A percentile compares a stretch with the other conserved stretches of the same genome.
Evolutionary conservation across 2,113 vertebrate genomes (phyloP).

Genomic region (Brienomyrus brachyistius): DNA sequence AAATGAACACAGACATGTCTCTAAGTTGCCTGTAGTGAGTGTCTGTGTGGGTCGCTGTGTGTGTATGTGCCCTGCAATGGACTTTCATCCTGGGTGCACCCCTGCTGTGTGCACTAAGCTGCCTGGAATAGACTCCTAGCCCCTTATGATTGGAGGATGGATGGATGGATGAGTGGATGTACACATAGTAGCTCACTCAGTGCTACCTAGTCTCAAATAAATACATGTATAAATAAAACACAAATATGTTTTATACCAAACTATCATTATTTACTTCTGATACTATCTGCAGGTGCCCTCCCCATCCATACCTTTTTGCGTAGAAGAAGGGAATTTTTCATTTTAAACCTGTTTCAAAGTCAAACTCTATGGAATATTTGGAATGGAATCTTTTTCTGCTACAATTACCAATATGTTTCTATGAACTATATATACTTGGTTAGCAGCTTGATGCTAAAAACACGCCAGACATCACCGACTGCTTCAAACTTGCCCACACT

Average conservation of each 20-base stretch:
- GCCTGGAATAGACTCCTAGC: neutral
- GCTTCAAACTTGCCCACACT: neutral
- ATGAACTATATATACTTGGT: neutral
- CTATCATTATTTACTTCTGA: neutral
- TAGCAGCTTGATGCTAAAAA: neutral
- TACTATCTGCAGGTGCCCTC: neutral
- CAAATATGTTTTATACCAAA: neutral
- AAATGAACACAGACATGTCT: slow-evolving; percentile 50
- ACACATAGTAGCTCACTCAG: neutral
- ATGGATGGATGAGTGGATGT: neutral
- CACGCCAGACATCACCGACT: neutral
- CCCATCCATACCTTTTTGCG: neutral
- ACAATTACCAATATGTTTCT: neutral
- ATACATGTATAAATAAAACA: neutral
- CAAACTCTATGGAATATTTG: neutral
- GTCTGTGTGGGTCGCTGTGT: neutral
- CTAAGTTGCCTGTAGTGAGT: neutral
- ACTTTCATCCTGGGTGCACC: neutral
- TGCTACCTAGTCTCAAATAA: neutral
- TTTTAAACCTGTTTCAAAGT: neutral
- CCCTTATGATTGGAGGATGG: neutral
- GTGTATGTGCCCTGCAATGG: neutral
- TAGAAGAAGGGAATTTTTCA: neutral
- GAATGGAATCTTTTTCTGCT: neutral
- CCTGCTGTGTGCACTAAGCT: neutral